Percentiles rank a stretch among this genome's conserved stretches.
These are phyloP conservation scores for Diorhabda elongata DNA, from an alignment of 1,140 invertebrate genomes.

Conservation along the genomic window DNA sequence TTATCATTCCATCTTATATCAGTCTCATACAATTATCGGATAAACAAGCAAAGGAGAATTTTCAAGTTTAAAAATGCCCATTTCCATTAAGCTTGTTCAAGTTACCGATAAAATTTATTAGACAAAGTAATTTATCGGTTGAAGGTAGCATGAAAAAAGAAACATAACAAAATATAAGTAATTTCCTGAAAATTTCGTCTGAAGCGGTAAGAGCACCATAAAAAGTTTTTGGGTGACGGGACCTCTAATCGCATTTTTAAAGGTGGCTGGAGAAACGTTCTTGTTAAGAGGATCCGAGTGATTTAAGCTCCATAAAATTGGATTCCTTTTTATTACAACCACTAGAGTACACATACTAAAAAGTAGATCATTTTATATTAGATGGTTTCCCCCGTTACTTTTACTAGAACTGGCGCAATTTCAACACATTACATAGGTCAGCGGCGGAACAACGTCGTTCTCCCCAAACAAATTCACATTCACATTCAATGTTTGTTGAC, in stretches of 20 bases:
- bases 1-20: too few species aligned
- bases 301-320: slow-evolving; percentile 14
- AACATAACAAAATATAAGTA: slow-evolving; percentile 3
- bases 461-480: too few species aligned
- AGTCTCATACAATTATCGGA: too few species aligned
- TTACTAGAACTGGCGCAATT: too few species aligned
- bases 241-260: slow-evolving; percentile 3
- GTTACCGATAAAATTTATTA: too few species aligned
- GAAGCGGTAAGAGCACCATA: slow-evolving; percentile 1
- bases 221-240: background rate
- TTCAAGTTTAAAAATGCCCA: too few species aligned
- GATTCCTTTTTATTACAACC: slow-evolving; percentile 8
- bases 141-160: background rate
- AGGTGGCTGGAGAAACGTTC: background rate
- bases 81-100: too few species aligned
- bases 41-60: too few species aligned
- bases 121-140: background rate
- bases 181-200: background rate
- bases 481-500: too few species aligned
- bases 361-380: background rate
- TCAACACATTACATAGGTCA: too few species aligned
- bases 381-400: background rate
- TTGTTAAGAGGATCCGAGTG: slow-evolving; percentile 8
- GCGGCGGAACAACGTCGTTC: too few species aligned
- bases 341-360: slow-evolving; percentile 4